Percentiles rank a stretch among this genome's conserved stretches.
Evolutionary conservation across 2,113 vertebrate species (phyloP).

Genomic region (Silurus meridionalis): DNA sequence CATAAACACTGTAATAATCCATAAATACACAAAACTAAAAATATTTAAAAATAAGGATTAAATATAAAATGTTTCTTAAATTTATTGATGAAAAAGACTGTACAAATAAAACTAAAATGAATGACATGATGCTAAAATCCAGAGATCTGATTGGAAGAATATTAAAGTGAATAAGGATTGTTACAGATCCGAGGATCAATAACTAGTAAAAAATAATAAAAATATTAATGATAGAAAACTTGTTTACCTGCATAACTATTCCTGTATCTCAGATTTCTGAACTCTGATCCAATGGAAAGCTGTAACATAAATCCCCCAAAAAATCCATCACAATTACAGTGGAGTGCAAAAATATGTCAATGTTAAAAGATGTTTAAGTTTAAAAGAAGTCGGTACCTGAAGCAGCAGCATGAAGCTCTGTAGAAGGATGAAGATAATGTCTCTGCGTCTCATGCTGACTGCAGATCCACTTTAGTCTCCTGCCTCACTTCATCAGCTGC

Average conservation of each 20-base stretch:
- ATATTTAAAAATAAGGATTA: neutral
- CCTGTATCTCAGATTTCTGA: conserved; percentile 58
- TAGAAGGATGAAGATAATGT: neutral
- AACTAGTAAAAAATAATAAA: neutral
- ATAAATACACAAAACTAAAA: neutral
- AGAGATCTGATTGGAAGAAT: neutral
- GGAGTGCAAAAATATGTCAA: neutral
- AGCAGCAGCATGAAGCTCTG: neutral
- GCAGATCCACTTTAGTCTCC: neutral
- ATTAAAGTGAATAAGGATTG: neutral
- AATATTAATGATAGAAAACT: neutral
- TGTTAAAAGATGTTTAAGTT: neutral
- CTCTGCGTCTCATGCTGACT: neutral
- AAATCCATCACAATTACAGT: too few relatives aligned
- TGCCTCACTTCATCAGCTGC: neutral
- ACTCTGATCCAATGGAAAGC: conserved; percentile 51
- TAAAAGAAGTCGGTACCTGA: neutral
- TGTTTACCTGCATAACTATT: conserved; percentile 61
- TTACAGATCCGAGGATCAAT: neutral
- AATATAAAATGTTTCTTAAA: neutral
- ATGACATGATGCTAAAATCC: neutral
- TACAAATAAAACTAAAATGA: neutral
- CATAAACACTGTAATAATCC: neutral
- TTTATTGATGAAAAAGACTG: neutral
- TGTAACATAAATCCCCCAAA: conserved; percentile 42